phyloP scores from a whole-genome alignment of 2,113 vertebrate species.

The Cettia cetti region DNA sequence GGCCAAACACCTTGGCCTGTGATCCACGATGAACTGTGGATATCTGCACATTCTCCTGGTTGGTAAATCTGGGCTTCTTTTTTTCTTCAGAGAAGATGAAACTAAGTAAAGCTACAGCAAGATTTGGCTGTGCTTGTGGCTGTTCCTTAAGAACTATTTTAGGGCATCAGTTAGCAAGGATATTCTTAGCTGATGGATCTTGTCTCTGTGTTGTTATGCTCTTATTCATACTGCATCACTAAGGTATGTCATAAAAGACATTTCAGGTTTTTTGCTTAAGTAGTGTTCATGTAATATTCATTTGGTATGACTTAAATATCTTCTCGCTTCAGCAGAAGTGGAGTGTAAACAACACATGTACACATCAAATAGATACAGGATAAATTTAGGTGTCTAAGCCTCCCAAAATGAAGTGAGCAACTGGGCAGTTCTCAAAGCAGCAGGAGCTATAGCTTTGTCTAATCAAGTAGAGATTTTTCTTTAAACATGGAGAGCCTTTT shows the following conservation, averaged over 20 bases:
- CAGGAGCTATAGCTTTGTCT: not conserved
- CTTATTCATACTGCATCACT: slow-evolving; percentile 15
- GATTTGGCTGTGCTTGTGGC: not conserved
- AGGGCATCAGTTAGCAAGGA: not conserved
- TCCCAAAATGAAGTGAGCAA: not conserved
- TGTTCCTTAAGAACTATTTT: slow-evolving; percentile 11
- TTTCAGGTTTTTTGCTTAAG: not conserved
- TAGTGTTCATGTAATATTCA: slow-evolving; percentile 38
- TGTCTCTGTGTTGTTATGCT: not conserved
- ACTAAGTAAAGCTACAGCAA: not conserved
- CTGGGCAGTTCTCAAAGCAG: not conserved
- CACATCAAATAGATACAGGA: not conserved
- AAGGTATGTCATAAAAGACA: not conserved
- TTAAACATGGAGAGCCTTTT: not conserved
- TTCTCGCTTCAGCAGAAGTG: not conserved
- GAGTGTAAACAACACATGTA: slow-evolving; percentile 8
- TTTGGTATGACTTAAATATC: not conserved
- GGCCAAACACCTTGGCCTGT: not conserved
- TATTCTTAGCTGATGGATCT: slow-evolving; percentile 26
- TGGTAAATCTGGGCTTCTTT: not conserved
- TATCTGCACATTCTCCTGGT: not conserved
- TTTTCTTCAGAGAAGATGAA: not conserved
- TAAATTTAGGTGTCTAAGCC: not conserved
- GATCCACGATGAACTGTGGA: not conserved
- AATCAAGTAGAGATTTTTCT: not conserved